Evolutionary conservation across 2,888 invertebrate genomes (phyloP), one percentile per base, ranked within the genome.

Genomic region (Invenusta paracnida): DNA sequence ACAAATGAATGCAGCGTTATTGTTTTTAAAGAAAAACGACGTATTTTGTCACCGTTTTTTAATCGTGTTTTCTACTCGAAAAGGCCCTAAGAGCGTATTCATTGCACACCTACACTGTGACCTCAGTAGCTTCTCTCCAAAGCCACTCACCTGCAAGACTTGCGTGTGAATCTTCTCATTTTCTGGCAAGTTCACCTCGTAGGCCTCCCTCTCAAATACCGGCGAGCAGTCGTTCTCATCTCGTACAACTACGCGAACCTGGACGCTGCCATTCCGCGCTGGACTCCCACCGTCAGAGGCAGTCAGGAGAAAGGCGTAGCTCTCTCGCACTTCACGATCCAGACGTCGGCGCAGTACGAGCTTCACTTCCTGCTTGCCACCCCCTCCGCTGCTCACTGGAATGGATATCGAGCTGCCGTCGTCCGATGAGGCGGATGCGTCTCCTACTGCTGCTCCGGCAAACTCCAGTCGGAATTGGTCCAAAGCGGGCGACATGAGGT

Each of bases 201-300:
- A 85, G n/a, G 25, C n/a, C n/a, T 13, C 66, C 66, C 31, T 30
- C 67, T 85, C 85, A 27, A 85, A 85, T 17, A 85, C 66, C 48
- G 85, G 85, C 13, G 82, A 31, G 25, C 83, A 85, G 29, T 85
- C 85, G 67, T 85, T 85, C 84, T 85, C 85, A 29, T 85, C 85
- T 5, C 84, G 85, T 11, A 85, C 85, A 5, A 66, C 30, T 0
- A 85, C 83, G 1, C 85, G 85, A 5, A 85, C 82, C 27, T 23
- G n/a, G 28, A 85, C 85, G 28, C 66, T 85, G 5, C 85, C 85
- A 30, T 85, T 85, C 17, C 11, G 23, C 2, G n/a, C 25, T 5
- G 85, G 85, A 27, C 67, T 84, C 1, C 85, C 85, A 1, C 85
- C 85, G 31, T 85, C 85, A 13, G 48, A 85, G 1, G 85, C 85